Evolutionary conservation across 2,797 vertebrate species (phyloP).

Genomic region (Sebastes elongatus): DNA sequence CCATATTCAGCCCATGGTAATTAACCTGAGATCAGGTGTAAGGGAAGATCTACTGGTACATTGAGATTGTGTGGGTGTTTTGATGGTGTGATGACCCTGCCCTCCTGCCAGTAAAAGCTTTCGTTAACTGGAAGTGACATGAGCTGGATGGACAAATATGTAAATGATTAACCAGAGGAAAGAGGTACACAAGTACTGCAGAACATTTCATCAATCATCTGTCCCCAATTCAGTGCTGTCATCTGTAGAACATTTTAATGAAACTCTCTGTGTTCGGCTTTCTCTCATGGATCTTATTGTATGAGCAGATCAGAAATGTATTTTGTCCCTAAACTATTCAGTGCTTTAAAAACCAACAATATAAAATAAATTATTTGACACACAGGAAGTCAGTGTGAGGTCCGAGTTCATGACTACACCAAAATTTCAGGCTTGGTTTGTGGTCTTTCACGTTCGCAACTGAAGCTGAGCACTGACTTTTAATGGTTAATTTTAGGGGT

Average conservation of each 20-base stretch:
- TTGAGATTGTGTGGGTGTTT: background rate
- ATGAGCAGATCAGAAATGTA: too few relatives aligned
- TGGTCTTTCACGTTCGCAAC: too few relatives aligned
- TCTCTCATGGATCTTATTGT: too few relatives aligned
- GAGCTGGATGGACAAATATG: background rate
- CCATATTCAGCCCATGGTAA: background rate
- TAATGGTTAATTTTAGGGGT: too few relatives aligned
- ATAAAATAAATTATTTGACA: too few relatives aligned
- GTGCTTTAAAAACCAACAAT: too few relatives aligned
- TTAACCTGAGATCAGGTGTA: background rate
- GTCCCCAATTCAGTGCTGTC: background rate
- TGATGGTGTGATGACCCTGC: background rate
- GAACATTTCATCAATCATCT: background rate
- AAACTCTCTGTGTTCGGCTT: background rate
- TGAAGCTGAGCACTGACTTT: too few relatives aligned
- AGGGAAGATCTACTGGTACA: background rate
- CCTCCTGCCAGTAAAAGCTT: background rate
- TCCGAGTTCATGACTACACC: too few relatives aligned
- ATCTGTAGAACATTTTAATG: background rate
- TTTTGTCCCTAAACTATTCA: too few relatives aligned
- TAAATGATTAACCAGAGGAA: background rate
- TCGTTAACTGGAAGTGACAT: background rate
- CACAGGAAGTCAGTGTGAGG: too few relatives aligned
- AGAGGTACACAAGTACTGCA: background rate
- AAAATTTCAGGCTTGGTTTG: too few relatives aligned